Base-by-base conservation (phyloP, 1,140 invertebrate species). In the Lineus longissimus region DNA sequence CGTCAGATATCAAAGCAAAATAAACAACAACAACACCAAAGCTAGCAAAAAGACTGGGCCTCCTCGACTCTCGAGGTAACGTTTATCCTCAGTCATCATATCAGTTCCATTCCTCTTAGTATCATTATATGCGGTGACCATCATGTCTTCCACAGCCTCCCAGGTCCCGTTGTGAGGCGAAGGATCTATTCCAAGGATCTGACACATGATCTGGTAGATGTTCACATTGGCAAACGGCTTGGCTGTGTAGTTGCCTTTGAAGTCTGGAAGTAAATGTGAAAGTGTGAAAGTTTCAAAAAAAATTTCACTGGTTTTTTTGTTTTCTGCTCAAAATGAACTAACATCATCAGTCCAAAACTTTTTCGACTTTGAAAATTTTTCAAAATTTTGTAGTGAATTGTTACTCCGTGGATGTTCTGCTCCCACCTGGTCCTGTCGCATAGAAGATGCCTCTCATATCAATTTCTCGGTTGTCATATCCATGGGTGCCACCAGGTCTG, bases 201-300 rank as follows among this genome's bases (percentile, higher is more conserved):
- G 47, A 57, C 77, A 78, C 76, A 80, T 71, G 51, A 82, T 59
- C 23, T 78, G 74, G 64, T 78, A 81, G 6, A 82, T 36, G 40
- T 82, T 75, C n/a, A 82, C 65, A 51, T 74, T 75, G 2, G 67
- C 47, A 55, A 80, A 64, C 6, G 66, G 61, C 7, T 40, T 55
- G 11, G 64, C 62, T n/a, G 45, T 62, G 47, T 27, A 43, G 31
- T 63, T 70, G 36, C 62, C 70, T 63, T 47, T 62, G 59, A 70
- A 72, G 19, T 62, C 70, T 72, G 68, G 40, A 66, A 66, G 19
- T 29, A 22, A 59, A 56, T 60, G 27, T 29, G 57, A 56, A 25
- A 33, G 23, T 62, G 13, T 64, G 19, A n/a, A n/a, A 15, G 9
- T 51, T 36, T 13, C n/a, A 62, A 29, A 41, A 4, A n/a, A n/a